A percentile compares a stretch with the other conserved stretches of the same genome.
Conservation (phyloP, 2,113 vertebrate species). For the Gymnocephalus cernua region DNA sequence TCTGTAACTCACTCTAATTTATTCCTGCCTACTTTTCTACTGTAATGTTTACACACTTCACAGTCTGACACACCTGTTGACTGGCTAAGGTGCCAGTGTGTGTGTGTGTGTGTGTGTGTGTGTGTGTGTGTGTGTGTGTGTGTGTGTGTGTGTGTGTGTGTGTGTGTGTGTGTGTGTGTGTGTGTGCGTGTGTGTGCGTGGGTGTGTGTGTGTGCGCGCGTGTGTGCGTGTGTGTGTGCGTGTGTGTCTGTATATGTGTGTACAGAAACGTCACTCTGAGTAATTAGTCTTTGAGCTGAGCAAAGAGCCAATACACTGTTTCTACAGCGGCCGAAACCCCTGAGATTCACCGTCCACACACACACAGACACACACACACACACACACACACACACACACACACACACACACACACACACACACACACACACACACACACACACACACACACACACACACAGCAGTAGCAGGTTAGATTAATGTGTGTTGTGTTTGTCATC, state of each 20-base stretch:
- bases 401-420: conserved; percentile 86
- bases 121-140: conserved; percentile 24
- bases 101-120: conserved; percentile 26
- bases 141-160: conserved; percentile 25
- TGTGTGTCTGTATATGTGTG: no score
- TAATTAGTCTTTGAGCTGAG: conserved; percentile 73
- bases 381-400: conserved; percentile 28
- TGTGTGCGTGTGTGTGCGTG: conserved; percentile 23
- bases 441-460: conserved; percentile 50
- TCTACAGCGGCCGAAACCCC: conserved; percentile 65
- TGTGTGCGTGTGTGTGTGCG: conserved; percentile 26
- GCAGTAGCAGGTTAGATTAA: conserved; percentile 88
- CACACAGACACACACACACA: conserved; percentile 87
- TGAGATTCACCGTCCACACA: conserved; percentile 74
- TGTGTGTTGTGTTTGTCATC: conserved; percentile 95
- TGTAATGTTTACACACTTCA: conserved; percentile 37
- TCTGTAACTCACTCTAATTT: conserved; percentile 32
- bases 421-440: conserved; percentile 77
- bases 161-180: conserved; percentile 27
- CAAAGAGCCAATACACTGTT: conserved; percentile 63
- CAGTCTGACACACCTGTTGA: conserved; percentile 61
- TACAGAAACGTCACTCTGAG: conserved; percentile 59
- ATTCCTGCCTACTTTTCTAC: conserved; percentile 44
- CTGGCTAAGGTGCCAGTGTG: conserved; percentile 5
- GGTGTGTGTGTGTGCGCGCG: conserved; percentile 27